Evolutionary conservation across 2,113 vertebrate species (phyloP).

Genomic region (Cyprinus carpio): DNA sequence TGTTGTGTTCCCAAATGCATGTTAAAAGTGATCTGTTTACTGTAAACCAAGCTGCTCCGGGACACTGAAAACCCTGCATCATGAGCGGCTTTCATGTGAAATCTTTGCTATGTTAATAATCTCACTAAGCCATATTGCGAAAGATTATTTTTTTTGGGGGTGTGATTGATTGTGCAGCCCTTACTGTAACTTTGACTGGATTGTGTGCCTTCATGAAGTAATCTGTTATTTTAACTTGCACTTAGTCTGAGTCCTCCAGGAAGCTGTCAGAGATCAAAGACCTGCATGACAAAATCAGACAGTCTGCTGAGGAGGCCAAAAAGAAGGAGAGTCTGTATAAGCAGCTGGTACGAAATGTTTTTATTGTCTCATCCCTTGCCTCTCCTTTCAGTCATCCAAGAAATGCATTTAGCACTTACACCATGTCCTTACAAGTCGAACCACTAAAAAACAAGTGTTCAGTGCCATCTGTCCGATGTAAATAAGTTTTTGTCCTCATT

Average conservation of each 20-base stretch:
- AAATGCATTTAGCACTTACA: neutral
- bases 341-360: slow-evolving; percentile 75
- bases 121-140: neutral
- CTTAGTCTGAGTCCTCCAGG: slow-evolving; percentile 83
- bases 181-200: neutral
- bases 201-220: neutral
- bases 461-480: neutral
- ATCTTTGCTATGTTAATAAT: neutral
- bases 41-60: neutral
- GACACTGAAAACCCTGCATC: neutral
- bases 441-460: neutral
- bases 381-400: neutral
- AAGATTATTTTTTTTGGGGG: neutral
- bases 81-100: neutral
- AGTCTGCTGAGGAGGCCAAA: slow-evolving; percentile 83
- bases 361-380: neutral
- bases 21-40: neutral
- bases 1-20: neutral
- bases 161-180: neutral
- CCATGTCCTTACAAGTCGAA: neutral
- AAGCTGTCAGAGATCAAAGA: slow-evolving; percentile 83
- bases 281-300: slow-evolving; percentile 83
- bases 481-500: neutral
- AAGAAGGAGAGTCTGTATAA: slow-evolving; percentile 86
- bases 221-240: neutral